Evolutionary conservation across 1,140 invertebrate genomes (phyloP), one percentile per base, ranked within the genome.

Genomic region (Tyrophagus putrescentiae): DNA sequence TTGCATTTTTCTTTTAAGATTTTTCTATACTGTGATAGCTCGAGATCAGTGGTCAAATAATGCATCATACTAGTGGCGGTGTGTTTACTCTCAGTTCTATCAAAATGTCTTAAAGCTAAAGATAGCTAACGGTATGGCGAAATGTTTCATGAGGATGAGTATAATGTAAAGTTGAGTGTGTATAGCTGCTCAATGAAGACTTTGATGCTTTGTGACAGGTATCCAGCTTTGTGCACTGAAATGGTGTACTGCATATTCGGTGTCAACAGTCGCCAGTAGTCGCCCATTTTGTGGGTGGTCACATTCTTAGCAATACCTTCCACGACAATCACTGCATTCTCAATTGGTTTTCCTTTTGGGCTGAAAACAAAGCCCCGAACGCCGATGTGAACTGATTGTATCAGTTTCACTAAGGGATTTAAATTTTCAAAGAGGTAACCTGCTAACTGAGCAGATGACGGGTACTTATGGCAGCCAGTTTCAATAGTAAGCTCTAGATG

Each of bases 401-500:
- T 87, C 64, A 78, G 94, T 27, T 79, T 73, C 0, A 98, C 62
- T 3, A 98, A 70, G 0, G 94, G 76, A 63, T 89, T 84, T 60
- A 78, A 80, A 70, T 98, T 93, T 48, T 91, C 84, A 32, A 80
- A 65, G 94, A 94, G 98, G 70, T 83, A 91, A 0, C 74, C 71
- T 0, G 81, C 78, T n/a, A 98, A 69, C 62, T 91, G 79, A 4
- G 72, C 72, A 2, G 80, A 78, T n/a, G 71, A 70, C 0, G 93
- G 93, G 69, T 82, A 97, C 73, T 98, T 98, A 64, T 78, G 79
- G 70, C 94, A 98, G 23, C 92, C 86, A 52, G 97, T 72, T 73
- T 98, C 94, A 5, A 98, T 70, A 0, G 93, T 97, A 0, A 98
- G 76, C 71, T 98, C 94, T n/a, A n/a, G n/a, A n/a, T n/a, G n/a